Evolutionary conservation across 2,888 invertebrate species (phyloP), one percentile per base, ranked within the genome.

Genomic region (Callinectes sapidus): DNA sequence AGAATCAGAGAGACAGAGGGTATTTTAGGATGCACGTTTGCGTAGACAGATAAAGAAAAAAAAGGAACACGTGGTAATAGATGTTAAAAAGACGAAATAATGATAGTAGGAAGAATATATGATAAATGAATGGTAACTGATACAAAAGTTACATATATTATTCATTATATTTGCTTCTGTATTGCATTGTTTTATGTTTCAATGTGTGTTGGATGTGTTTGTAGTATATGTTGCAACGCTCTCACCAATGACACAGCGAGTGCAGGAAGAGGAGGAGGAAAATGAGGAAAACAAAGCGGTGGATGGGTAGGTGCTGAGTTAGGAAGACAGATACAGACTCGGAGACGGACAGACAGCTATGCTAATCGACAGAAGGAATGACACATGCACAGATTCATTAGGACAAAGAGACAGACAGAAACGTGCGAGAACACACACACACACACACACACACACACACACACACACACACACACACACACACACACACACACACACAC

Each of bases 401-500:
- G 61, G 23, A 61, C 2, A 23, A 23, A 48, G 48, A 48, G 48
- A 48, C 6, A 28, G 71, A 28, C 0, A 71, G 28, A 28, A 81
- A 16, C 81, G 6, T 35, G 16, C 35, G 16, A 32, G 18, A 14
- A 81, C 77, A 32, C 77, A 81, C 77, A 32, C 77, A 81, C 77
- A 81, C 77, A 32, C 77, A 81, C 77, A 81, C 77, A 32, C 77
- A 81, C 77, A 81, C 77, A 32, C 77, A 81, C 77, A 81, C 77
- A 32, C 77, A 81, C 77, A 81, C 77, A 32, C 77, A 81, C 77
- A 81, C 77, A 32, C 77, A 81, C 77, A 81, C 77, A 35, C 81
- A 81, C 81, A 81, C 81, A 35, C 81, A 81, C 81, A 81, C 81
- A 35, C 81, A 81, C 81, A 81, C 81, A 35, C 81, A 81, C 81